Base-by-base conservation (phyloP, 2,797 vertebrate species). In the Brachymystax lenok region DNA sequence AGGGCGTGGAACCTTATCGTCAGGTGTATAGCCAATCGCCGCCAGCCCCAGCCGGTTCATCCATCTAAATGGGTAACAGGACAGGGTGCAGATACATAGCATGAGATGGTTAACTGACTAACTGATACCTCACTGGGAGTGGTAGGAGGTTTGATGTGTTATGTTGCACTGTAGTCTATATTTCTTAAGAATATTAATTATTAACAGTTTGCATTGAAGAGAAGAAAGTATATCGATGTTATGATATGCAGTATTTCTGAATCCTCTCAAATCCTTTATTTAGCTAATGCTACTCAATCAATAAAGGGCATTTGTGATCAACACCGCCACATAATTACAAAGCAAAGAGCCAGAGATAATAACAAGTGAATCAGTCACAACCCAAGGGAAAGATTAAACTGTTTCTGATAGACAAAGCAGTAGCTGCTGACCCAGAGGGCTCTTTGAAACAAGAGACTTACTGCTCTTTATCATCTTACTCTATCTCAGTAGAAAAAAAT, bases 21-120 rank as follows among this genome's bases (percentile, higher is more conserved):
- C 95, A 35, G 94, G 95, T 6, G 94, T 95, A 80, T 95, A 96
- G 35, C 93, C 95, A 68, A 94, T 95, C 10, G 94, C 94, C 79
- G 95, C 94, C 0, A 95, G 89, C 69, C 95, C 94, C 68, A 95
- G 86, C 24, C 95, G 94, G 74, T 94, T 94, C 95, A 96, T 92
- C 94, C 94, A 96, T 74, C 94, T 96, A 78, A 71, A 0, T 77
- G 84, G 80, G 79, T 0, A 1, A 76, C 2, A 80, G 77, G 80
- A 0, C 1, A 66, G n/a, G 63, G 51, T 13, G 12, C 33, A 30
- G 30, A 75, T 1, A 10, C 35, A 14, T 35, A 33, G n/a, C 16
- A 51, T 54, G 52, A n/a, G 19, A 8, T 61, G 56, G 33, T 13
- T 19, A 59, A 35, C 4, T 24, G 2, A 56, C 40, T 61, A 61